Conservation (phyloP, 2,113 vertebrate genomes). For the Cephalopterus ornatus region DNA sequence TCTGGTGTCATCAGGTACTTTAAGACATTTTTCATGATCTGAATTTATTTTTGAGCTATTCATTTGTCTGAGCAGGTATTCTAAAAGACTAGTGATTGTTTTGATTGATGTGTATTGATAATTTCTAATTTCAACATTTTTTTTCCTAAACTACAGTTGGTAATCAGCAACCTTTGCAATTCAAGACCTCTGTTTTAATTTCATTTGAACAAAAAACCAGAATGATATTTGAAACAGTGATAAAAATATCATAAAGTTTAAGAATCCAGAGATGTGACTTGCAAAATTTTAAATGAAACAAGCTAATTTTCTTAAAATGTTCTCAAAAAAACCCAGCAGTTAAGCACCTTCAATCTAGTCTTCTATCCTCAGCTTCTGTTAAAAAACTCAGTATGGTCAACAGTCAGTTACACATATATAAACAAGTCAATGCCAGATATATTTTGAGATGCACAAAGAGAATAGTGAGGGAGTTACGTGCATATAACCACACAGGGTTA, state of each 20-base stretch:
- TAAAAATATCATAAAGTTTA: neutral
- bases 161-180: neutral
- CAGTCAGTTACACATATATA: neutral
- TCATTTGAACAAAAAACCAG: neutral
- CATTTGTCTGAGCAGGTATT: neutral
- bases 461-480: neutral
- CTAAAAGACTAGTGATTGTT: neutral
- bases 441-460: neutral
- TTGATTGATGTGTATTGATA: neutral
- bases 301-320: neutral
- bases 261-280: neutral
- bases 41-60: neutral
- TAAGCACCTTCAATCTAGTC: neutral
- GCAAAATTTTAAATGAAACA: neutral
- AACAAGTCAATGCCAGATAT: neutral
- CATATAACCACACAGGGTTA: slow-evolving; percentile 51
- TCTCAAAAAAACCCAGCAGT: neutral
- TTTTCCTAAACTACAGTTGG: neutral
- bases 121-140: neutral
- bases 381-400: neutral
- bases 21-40: slow-evolving; percentile 33
- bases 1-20: neutral
- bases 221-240: neutral
- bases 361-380: neutral
- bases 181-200: neutral